A percentile compares a stretch with the other conserved stretches of the same genome.
Conservation (phyloP, 2,888 invertebrate genomes). For the Tupiocoris notatus region DNA sequence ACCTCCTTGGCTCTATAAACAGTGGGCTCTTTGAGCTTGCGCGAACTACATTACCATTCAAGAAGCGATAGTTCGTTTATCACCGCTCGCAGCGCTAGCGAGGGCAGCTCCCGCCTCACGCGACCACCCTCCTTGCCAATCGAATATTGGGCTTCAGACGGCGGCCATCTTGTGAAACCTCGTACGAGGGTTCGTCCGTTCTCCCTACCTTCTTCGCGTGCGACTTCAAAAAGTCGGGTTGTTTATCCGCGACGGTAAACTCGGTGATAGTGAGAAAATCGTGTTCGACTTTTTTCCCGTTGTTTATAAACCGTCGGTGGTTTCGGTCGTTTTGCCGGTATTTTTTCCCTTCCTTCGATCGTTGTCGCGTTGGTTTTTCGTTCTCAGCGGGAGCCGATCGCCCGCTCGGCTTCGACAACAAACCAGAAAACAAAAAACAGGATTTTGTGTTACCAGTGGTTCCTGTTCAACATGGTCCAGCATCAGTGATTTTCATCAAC, state of each 20-base stretch:
- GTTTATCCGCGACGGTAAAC: no score
- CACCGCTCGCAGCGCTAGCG: background rate
- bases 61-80: background rate
- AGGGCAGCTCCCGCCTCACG: background rate
- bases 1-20: no score
- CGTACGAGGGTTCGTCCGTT: constrained; percentile 13
- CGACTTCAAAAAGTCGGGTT: no score
- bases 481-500: no score
- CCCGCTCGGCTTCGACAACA: constrained; percentile 13
- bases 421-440: background rate
- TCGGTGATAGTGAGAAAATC: no score
- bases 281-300: no score
- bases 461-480: no score
- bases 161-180: constrained; percentile 34
- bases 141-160: constrained; percentile 17
- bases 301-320: constrained; percentile 2
- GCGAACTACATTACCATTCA: constrained; percentile 11
- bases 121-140: constrained; percentile 19
- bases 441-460: constrained; percentile 7
- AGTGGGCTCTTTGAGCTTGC: no score
- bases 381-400: background rate
- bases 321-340: background rate
- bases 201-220: constrained; percentile 6
- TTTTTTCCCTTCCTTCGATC: no score
- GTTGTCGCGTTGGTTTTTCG: background rate